These are phyloP conservation scores for Sepiola atlantica DNA, from an alignment of 2,888 invertebrate genomes.

Conservation along the genomic window DNA sequence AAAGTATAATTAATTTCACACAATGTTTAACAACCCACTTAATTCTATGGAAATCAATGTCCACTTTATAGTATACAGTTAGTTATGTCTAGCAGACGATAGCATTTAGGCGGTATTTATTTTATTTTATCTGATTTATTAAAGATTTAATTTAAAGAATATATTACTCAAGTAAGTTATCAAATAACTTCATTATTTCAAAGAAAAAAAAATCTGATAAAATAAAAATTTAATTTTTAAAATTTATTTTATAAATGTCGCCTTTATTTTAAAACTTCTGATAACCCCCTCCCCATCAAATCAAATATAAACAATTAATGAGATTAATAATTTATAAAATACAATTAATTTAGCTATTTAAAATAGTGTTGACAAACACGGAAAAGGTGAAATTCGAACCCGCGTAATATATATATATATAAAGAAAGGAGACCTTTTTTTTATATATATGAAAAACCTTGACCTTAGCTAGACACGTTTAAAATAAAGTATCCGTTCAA, in stretches of 20 bases:
- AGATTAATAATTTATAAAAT: not conserved
- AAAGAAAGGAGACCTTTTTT: not conserved
- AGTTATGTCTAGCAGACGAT: not conserved
- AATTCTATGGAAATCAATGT: too few species aligned
- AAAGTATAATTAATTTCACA: too few species aligned
- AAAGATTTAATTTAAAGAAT: not conserved
- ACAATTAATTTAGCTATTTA: not conserved
- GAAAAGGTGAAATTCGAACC: not conserved
- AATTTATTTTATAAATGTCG: not conserved
- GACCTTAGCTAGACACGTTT: not conserved
- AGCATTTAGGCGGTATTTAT: not conserved
- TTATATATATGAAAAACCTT: not conserved
- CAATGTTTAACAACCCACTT: too few species aligned
- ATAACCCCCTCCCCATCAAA: not conserved
- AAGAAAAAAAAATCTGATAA: not conserved
- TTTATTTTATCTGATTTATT: not conserved
- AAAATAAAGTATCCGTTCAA: not conserved
- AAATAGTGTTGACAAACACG: not conserved
- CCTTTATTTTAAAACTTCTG: not conserved
- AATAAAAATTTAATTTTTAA: not conserved
- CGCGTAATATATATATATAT: not conserved
- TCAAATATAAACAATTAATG: not conserved
- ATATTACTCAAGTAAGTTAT: not conserved
- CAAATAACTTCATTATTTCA: not conserved
- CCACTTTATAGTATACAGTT: too few species aligned